Evolutionary conservation across 2,113 vertebrate genomes (phyloP).

Genomic region (Gnathonemus longibarbis): DNA sequence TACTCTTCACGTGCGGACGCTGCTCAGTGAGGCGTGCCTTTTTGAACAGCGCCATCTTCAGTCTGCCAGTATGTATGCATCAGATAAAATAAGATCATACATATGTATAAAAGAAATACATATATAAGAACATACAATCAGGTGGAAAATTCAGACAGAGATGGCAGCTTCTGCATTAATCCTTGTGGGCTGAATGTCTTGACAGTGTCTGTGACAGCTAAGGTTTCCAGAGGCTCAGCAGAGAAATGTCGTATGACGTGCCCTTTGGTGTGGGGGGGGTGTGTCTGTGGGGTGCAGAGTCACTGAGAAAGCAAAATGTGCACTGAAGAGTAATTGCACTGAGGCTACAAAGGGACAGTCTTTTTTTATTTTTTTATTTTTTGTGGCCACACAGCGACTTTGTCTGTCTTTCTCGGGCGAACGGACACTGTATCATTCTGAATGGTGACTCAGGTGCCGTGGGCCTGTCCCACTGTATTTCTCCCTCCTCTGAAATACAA

Average conservation of each 20-base stretch:
- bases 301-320: conserved; percentile 36
- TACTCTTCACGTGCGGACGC: conserved; percentile 18
- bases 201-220: conserved; percentile 39
- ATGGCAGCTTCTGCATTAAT: conserved; percentile 37
- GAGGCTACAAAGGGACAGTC: conserved; percentile 32
- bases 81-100: neutral
- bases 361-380: neutral
- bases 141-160: conserved; percentile 22
- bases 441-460: neutral
- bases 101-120: neutral
- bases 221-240: conserved; percentile 38
- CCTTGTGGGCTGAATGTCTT: conserved; percentile 38
- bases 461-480: neutral
- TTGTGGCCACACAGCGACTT: conserved; percentile 39
- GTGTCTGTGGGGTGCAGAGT: neutral
- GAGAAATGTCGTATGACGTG: conserved; percentile 33
- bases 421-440: conserved; percentile 36
- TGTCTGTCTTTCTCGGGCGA: conserved; percentile 30
- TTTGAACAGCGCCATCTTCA: conserved; percentile 28
- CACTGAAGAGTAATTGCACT: conserved; percentile 39
- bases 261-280: conserved; percentile 38
- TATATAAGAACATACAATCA: neutral
- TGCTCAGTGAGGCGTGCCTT: conserved; percentile 25
- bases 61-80: conserved; percentile 26
- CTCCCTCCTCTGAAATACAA: neutral